A percentile compares a stretch with the other conserved stretches of the same genome.
phyloP scores from a whole-genome alignment of 2,797 vertebrate species.

The Malurus leucopterus region DNA sequence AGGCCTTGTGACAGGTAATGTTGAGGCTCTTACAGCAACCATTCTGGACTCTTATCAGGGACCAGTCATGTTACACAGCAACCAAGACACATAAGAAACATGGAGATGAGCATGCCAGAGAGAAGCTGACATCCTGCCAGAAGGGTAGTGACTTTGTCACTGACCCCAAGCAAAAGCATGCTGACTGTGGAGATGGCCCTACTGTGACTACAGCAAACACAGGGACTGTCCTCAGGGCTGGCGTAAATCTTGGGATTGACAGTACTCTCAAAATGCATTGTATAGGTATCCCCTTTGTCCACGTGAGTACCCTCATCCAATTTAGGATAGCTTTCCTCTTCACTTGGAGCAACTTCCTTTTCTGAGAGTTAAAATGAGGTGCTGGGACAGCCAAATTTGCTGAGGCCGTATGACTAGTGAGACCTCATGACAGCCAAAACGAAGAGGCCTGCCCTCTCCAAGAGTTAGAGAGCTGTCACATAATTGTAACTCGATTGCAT shows the following conservation, averaged over 20 bases:
- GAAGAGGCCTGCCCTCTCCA: background rate
- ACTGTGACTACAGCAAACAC: background rate
- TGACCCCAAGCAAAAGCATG: background rate
- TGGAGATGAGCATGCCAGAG: background rate
- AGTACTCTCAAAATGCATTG: background rate
- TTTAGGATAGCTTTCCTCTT: background rate
- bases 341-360: background rate
- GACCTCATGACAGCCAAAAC: conserved; percentile 3
- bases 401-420: background rate
- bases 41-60: background rate
- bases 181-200: background rate
- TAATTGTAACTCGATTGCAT: background rate
- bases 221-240: background rate
- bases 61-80: background rate
- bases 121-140: background rate
- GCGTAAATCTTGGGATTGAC: background rate
- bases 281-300: background rate
- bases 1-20: fast-evolving
- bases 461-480: conserved; percentile 9
- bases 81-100: background rate
- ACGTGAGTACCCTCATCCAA: fast-evolving
- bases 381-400: background rate
- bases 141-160: background rate
- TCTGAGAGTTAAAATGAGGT: background rate
- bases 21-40: background rate